These are phyloP conservation scores for Drosophila histrio DNA, from an alignment of 2,888 invertebrate species.

Conservation along the genomic window DNA sequence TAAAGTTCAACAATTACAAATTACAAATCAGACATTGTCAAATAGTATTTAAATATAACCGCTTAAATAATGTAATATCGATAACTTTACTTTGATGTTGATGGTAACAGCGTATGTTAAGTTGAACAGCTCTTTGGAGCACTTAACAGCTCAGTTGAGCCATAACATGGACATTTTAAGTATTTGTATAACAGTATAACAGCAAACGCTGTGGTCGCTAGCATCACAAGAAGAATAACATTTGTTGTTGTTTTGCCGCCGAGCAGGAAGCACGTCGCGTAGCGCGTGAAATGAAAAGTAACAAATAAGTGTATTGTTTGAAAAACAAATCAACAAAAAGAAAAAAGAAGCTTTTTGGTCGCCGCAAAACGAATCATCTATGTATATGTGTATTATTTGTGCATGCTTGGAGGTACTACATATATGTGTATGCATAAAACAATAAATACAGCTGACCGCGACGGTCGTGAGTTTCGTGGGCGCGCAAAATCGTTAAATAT, in stretches of 20 bases:
- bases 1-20: constrained; percentile 76
- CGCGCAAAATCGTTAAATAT: constrained; percentile 44
- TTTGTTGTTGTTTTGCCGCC: constrained; percentile 56
- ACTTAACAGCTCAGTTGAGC: constrained; percentile 35
- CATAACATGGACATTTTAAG: constrained; percentile 15
- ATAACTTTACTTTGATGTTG: too few species aligned
- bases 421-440: constrained; percentile 4
- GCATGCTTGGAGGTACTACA: background rate
- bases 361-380: constrained; percentile 3
- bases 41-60: background rate
- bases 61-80: background rate
- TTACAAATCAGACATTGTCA: too few species aligned
- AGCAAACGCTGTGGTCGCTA: constrained; percentile 32
- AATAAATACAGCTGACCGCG: constrained; percentile 22
- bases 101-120: background rate
- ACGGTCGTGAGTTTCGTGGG: constrained; percentile 29
- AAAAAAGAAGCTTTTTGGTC: background rate
- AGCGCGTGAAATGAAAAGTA: constrained; percentile 36
- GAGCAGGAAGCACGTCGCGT: constrained; percentile 32
- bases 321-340: constrained; percentile 27
- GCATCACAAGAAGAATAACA: constrained; percentile 44
- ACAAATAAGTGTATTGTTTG: constrained; percentile 37
- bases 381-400: constrained; percentile 2
- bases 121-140: constrained; percentile 1
- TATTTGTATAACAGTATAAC: constrained; percentile 30